These are phyloP conservation scores for Steinernema hermaphroditum DNA, from an alignment of 2,888 invertebrate species.

Conservation along the genomic window DNA sequence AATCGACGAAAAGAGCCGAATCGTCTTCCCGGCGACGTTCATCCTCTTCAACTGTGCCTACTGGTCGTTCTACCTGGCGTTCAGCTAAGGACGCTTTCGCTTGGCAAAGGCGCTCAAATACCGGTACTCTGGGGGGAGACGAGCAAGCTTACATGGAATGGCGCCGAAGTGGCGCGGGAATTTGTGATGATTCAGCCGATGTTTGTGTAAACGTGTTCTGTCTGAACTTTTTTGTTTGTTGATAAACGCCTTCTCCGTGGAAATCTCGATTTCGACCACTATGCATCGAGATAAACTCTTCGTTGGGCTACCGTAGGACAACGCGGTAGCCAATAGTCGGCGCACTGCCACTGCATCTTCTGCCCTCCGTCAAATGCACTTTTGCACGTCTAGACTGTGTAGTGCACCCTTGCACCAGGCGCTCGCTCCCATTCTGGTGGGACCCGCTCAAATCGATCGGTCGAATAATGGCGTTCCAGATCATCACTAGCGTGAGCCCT, in stretches of 20 bases:
- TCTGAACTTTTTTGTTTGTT: not conserved
- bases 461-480: not conserved
- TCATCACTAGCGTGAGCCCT: not conserved
- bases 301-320: too few relatives aligned
- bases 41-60: conserved; percentile 62
- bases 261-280: not conserved
- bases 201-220: not conserved
- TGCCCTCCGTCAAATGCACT: not conserved
- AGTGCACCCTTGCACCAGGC: not conserved
- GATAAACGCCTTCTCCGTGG: not conserved
- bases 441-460: not conserved
- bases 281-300: too few relatives aligned
- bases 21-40: conserved; percentile 60
- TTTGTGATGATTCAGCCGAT: not conserved
- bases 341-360: too few relatives aligned
- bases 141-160: not conserved
- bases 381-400: not conserved
- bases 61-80: conserved; percentile 48
- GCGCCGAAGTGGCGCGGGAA: not conserved
- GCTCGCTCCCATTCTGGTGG: not conserved
- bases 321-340: too few relatives aligned
- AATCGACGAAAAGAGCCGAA: conserved; percentile 62
- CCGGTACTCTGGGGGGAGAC: not conserved
- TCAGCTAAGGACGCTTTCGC: not conserved
- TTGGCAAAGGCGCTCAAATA: not conserved